These are phyloP conservation scores for Euwallacea similis DNA, from an alignment of 1,140 invertebrate genomes.

Conservation along the genomic window DNA sequence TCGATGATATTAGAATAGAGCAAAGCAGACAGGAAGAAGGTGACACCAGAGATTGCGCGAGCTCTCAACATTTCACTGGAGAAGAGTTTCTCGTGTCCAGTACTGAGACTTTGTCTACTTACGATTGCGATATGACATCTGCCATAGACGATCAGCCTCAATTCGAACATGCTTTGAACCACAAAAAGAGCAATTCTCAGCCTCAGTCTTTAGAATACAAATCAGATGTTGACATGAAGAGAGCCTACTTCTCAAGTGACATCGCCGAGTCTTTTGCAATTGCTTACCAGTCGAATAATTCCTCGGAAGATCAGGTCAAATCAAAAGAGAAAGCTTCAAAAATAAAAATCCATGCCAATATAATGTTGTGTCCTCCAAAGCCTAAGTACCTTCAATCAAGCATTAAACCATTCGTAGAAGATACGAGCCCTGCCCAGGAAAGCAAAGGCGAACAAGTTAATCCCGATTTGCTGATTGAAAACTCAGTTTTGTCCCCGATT, in stretches of 20 bases:
- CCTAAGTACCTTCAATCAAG: conserved; percentile 4
- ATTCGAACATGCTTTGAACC: not conserved
- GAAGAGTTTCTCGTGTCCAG: not conserved
- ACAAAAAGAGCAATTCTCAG: not conserved
- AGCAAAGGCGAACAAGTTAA: not conserved
- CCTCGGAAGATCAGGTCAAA: not conserved
- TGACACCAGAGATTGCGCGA: not conserved
- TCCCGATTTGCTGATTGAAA: conserved; percentile 42
- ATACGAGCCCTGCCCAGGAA: too few relatives aligned
- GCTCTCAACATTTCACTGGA: not conserved
- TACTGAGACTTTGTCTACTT: not conserved
- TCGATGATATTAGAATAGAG: conserved; percentile 17
- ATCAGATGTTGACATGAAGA: too few relatives aligned
- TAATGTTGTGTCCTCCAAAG: conserved; percentile 25
- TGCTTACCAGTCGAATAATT: not conserved
- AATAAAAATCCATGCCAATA: conserved; percentile 32
- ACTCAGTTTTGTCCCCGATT: conserved; percentile 39
- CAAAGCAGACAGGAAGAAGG: not conserved
- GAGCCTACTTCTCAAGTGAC: too few relatives aligned
- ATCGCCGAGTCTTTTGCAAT: too few relatives aligned
- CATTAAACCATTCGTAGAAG: too few relatives aligned
- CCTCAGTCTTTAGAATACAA: too few relatives aligned
- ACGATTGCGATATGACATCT: not conserved
- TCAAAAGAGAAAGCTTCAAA: not conserved
- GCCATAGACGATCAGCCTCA: not conserved